Evolutionary conservation across 2,797 vertebrate species (phyloP).

Genomic region (Erpetoichthys calabaricus): DNA sequence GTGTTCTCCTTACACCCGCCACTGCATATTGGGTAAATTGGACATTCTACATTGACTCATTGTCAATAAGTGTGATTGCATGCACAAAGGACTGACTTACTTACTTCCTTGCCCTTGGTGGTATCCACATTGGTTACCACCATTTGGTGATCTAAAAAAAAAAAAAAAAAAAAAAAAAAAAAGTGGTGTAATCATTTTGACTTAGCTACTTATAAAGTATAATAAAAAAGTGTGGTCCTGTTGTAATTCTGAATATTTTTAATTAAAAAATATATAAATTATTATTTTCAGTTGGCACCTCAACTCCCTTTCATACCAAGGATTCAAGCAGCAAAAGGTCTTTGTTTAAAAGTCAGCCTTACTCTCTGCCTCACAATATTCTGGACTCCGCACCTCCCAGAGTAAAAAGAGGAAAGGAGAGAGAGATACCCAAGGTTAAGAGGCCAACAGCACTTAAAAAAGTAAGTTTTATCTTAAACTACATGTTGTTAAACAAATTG

Average conservation of each 20-base stretch:
- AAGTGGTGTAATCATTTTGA: no score
- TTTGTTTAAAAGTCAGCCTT: constrained; percentile 52
- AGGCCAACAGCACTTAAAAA: constrained; percentile 94
- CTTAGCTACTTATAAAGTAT: no score
- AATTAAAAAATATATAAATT: no score
- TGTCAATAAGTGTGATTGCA: no score
- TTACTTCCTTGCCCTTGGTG: no score
- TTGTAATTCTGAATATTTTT: no score
- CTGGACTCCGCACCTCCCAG: constrained; percentile 81
- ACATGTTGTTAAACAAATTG: background rate
- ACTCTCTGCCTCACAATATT: constrained; percentile 62
- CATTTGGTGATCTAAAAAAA: no score
- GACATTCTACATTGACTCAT: background rate
- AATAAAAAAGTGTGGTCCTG: no score
- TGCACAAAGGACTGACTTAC: no score
- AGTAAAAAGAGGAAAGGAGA: constrained; percentile 85
- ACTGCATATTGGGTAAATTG: background rate
- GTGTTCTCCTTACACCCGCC: background rate
- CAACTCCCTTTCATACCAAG: constrained; percentile 71
- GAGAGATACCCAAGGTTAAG: constrained; percentile 89
- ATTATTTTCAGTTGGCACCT: constrained; percentile 63
- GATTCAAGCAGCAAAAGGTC: constrained; percentile 50
- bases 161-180: no score
- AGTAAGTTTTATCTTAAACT: constrained; percentile 36
- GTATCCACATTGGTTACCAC: no score